Evolutionary conservation across 1,140 invertebrate species (phyloP).

Genomic region (Zophobas morio): DNA sequence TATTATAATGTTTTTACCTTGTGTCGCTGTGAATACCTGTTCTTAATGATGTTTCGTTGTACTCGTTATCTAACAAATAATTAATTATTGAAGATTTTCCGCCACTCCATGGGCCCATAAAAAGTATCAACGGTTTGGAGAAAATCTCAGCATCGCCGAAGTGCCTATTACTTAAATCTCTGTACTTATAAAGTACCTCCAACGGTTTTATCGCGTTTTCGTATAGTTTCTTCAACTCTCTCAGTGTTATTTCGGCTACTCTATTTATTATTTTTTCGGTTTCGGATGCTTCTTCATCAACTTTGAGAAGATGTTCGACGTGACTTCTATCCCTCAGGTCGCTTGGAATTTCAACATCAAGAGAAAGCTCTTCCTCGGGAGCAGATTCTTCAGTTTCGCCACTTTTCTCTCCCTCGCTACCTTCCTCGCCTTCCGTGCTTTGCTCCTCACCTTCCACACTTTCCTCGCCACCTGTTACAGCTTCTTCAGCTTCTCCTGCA

Average conservation of each 20-base stretch:
- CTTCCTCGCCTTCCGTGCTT: slow-evolving; percentile 58
- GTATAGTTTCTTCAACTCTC: slow-evolving; percentile 90
- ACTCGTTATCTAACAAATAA: slow-evolving; percentile 91
- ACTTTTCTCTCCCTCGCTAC: slow-evolving; percentile 50
- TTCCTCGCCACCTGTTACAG: slow-evolving; percentile 57
- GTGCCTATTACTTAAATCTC: slow-evolving; percentile 92
- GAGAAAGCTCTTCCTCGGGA: slow-evolving; percentile 72
- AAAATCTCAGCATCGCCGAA: slow-evolving; percentile 96
- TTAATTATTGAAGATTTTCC: slow-evolving; percentile 96
- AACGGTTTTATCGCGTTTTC: slow-evolving; percentile 91
- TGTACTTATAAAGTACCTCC: slow-evolving; percentile 91
- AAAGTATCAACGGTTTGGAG: slow-evolving; percentile 92
- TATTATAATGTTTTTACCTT: not conserved
- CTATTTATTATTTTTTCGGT: slow-evolving; percentile 81
- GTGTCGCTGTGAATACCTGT: slow-evolving; percentile 77
- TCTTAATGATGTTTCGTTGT: slow-evolving; percentile 84
- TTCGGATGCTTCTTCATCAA: slow-evolving; percentile 83
- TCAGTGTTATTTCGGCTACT: slow-evolving; percentile 83
- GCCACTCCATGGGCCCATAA: slow-evolving; percentile 96
- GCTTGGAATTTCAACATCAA: slow-evolving; percentile 82
- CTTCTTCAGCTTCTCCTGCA: slow-evolving; percentile 63
- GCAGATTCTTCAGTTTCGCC: slow-evolving; percentile 61
- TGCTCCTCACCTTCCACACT: slow-evolving; percentile 58
- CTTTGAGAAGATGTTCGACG: slow-evolving; percentile 83
- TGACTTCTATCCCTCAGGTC: slow-evolving; percentile 85